Conservation (phyloP, 1,140 invertebrate genomes). For the Eufriesea mexicana region DNA sequence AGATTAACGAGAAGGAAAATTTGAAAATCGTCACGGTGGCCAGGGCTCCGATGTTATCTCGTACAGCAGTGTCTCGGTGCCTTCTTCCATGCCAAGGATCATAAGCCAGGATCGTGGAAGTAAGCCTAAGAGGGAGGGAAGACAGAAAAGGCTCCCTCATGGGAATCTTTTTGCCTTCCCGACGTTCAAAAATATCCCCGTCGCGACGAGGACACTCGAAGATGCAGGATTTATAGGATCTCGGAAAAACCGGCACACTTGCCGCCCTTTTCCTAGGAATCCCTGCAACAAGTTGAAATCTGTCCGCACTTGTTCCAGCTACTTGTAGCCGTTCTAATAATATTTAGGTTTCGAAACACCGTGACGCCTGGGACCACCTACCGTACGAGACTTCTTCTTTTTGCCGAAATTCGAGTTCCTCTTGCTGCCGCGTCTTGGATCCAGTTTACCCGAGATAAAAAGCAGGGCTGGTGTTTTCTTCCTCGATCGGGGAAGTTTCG, state of each 20-base stretch:
- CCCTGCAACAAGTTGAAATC: slow-evolving; percentile 31
- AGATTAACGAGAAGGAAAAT: no score
- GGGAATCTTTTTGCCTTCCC: not conserved
- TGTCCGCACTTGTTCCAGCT: slow-evolving; percentile 51
- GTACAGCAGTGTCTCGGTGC: no score
- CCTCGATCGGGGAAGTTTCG: not conserved
- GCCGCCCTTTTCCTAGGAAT: slow-evolving; percentile 26
- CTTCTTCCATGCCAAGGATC: not conserved
- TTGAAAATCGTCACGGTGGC: no score
- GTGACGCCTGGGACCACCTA: slow-evolving; percentile 31
- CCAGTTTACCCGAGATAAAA: not conserved
- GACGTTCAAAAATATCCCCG: slow-evolving; percentile 6
- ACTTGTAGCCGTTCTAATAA: slow-evolving; percentile 57
- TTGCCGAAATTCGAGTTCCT: not conserved
- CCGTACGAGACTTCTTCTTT: not conserved
- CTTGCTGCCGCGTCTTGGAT: not conserved
- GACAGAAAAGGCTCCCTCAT: not conserved
- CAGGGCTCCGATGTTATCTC: not conserved
- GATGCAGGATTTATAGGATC: not conserved
- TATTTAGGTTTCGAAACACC: slow-evolving; percentile 53
- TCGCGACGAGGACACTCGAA: slow-evolving; percentile 13
- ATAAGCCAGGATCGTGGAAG: slow-evolving; percentile 7
- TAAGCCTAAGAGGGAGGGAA: not conserved
- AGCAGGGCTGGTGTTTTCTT: not conserved
- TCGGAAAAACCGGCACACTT: slow-evolving; percentile 44